phyloP scores from a whole-genome alignment of 2,888 invertebrate genomes.

The Stomorhina lunata region DNA sequence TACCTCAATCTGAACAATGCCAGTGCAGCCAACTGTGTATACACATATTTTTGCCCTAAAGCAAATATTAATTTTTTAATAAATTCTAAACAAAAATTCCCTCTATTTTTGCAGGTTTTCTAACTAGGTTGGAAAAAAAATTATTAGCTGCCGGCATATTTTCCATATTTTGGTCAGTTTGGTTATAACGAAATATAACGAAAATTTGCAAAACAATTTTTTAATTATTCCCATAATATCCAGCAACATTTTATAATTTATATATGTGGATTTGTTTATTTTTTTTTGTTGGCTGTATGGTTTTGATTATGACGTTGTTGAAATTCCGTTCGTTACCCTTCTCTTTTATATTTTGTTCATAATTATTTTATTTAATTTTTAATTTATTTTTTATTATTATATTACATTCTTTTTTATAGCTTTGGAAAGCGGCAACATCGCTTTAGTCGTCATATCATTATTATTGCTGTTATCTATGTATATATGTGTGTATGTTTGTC shows the following conservation, averaged over 20 bases:
- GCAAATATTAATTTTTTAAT: too few relatives aligned
- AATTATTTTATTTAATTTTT: background rate
- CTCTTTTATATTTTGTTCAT: background rate
- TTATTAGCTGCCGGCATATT: background rate
- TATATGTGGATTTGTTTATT: background rate
- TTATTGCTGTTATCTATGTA: background rate
- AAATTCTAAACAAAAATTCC: background rate
- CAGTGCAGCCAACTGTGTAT: too few relatives aligned
- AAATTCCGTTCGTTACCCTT: too few relatives aligned
- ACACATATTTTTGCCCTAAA: too few relatives aligned
- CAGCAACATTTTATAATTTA: background rate
- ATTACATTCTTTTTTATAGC: background rate
- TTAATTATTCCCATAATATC: background rate
- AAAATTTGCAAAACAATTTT: background rate
- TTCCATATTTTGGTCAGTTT: constrained; percentile 5
- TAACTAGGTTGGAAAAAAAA: background rate
- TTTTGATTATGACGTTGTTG: background rate
- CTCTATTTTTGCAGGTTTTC: background rate
- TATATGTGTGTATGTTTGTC: background rate
- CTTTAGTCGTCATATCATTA: too few relatives aligned
- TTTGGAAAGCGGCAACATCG: background rate
- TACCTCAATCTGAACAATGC: too few relatives aligned
- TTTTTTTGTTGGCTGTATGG: background rate
- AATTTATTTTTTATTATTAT: background rate
- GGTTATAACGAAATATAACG: background rate